Evolutionary conservation across 2,888 invertebrate species (phyloP).

Genomic region (Nyleta sp.): DNA sequence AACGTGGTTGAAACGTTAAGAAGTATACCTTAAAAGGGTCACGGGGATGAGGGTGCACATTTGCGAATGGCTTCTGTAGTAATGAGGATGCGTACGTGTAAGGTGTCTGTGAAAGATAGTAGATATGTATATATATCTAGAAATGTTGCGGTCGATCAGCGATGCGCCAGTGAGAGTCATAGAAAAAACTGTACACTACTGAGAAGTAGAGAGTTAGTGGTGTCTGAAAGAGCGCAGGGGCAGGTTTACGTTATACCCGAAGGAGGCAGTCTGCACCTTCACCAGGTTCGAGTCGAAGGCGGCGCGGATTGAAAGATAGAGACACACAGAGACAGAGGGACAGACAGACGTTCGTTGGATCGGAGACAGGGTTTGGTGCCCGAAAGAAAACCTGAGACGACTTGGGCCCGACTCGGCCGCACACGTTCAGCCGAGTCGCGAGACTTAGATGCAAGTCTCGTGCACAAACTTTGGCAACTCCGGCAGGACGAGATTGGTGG

Average conservation of each 20-base stretch:
- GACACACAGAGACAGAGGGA: constrained; percentile 13
- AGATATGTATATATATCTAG: no score
- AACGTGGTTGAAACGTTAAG: constrained; percentile 42
- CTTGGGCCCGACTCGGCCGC: neutral
- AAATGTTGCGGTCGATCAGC: no score
- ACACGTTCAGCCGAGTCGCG: neutral
- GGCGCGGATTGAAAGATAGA: neutral
- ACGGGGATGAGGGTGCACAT: constrained; percentile 4
- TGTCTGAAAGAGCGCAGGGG: constrained; percentile 9
- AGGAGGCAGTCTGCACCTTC: constrained; percentile 32
- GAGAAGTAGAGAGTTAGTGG: constrained; percentile 15
- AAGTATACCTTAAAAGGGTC: constrained; percentile 28
- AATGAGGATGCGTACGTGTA: no score
- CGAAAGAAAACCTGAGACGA: constrained; percentile 8
- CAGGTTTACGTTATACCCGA: constrained; percentile 8
- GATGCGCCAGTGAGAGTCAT: no score
- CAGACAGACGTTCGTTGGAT: constrained; percentile 13
- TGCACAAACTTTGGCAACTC: constrained; percentile 87
- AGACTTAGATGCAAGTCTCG: constrained; percentile 88
- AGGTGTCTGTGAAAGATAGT: no score
- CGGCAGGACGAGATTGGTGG: constrained; percentile 83
- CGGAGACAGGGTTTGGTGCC: neutral
- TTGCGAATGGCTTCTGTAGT: constrained; percentile 64
- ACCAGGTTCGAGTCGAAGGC: constrained; percentile 12
- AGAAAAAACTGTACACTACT: constrained; percentile 26